Evolutionary conservation across 2,888 invertebrate species (phyloP).

Genomic region (Limnephilus rhombicus): DNA sequence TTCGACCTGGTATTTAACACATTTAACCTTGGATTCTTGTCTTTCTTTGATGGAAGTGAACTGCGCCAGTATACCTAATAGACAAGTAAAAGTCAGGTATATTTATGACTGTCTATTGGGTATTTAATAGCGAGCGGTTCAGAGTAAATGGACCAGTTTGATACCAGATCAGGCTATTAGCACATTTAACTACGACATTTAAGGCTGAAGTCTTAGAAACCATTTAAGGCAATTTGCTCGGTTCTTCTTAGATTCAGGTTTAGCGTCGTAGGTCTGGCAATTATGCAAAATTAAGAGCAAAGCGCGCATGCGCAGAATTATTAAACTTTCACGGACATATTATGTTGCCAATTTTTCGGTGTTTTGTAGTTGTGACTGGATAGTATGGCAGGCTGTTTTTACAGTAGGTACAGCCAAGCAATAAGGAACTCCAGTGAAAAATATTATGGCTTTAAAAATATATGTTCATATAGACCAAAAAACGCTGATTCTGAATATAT

Average conservation of each 20-base stretch:
- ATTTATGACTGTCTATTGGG: neutral
- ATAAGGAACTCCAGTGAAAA: no score
- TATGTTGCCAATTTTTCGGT: neutral
- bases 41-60: neutral
- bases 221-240: neutral
- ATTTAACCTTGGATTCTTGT: neutral
- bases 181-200: neutral
- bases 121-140: neutral
- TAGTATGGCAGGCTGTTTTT: neutral
- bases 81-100: neutral
- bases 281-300: neutral
- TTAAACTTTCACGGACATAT: neutral
- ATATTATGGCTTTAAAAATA: no score
- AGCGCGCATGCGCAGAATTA: neutral
- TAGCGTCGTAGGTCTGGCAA: neutral
- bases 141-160: neutral
- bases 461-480: no score
- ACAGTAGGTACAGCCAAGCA: no score
- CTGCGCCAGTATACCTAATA: neutral
- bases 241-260: slow-evolving; percentile 1
- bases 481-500: no score
- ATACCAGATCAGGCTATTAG: neutral
- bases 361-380: neutral
- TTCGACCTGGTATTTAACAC: slow-evolving; percentile 1
- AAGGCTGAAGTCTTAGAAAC: neutral